Evolutionary conservation across 2,888 invertebrate species (phyloP).

Genomic region (Rhagophthalmus giganteus): DNA sequence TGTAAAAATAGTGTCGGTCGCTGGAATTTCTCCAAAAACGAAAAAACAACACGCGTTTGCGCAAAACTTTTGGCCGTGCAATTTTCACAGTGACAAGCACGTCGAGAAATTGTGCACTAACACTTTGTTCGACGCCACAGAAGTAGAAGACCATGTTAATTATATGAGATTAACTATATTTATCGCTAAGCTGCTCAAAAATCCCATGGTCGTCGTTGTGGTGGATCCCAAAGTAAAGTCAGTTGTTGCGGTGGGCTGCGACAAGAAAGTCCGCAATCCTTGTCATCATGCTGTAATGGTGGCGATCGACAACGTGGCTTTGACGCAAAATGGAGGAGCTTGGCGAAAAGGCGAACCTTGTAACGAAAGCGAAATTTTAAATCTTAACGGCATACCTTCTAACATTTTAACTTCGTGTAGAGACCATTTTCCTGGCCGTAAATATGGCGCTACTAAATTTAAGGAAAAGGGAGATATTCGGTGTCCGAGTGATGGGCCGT

Average conservation of each 20-base stretch:
- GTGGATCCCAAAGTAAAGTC: conserved; percentile 71
- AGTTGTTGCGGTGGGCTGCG: conserved; percentile 69
- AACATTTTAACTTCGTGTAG: conserved; percentile 52
- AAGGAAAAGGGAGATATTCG: conserved; percentile 48
- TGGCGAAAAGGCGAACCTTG: conserved; percentile 54
- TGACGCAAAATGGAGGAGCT: conserved; percentile 77
- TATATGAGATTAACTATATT: conserved; percentile 65
- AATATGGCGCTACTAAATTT: conserved; percentile 58
- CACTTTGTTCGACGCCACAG: conserved; percentile 61
- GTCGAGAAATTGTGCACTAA: conserved; percentile 69
- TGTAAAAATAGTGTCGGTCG: conserved; percentile 62
- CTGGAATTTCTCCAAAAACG: conserved; percentile 65
- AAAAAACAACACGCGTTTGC: conserved; percentile 67
- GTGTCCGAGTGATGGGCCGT: conserved; percentile 62
- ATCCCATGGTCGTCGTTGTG: conserved; percentile 61
- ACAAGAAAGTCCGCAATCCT: conserved; percentile 65
- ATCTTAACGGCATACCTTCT: conserved; percentile 55
- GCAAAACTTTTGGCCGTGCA: conserved; percentile 74
- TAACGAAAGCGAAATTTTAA: conserved; percentile 21
- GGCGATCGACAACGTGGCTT: conserved; percentile 82
- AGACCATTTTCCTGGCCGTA: conserved; percentile 48
- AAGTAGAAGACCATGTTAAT: conserved; percentile 60
- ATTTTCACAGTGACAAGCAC: conserved; percentile 79
- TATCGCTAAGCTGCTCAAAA: conserved; percentile 51
- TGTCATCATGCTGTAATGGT: conserved; percentile 84